Conservation (phyloP, 2,888 invertebrate genomes). For the Drosophila emarginata region DNA sequence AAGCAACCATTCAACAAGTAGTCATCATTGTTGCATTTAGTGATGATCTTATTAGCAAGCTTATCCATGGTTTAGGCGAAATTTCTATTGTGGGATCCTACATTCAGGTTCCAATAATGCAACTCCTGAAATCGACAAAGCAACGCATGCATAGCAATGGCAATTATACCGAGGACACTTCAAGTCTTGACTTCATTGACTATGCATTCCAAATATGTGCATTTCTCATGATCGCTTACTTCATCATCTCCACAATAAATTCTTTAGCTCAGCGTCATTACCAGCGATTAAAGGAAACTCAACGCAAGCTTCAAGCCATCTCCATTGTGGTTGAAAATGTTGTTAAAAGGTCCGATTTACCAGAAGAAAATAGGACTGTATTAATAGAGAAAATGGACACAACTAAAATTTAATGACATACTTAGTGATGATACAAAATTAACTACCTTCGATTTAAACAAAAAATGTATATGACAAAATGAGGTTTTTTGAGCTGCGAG, state of each 20-base stretch:
- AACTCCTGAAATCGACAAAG: constrained; percentile 94
- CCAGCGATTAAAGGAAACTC: constrained; percentile 83
- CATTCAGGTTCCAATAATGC: constrained; percentile 92
- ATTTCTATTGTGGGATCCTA: constrained; percentile 92
- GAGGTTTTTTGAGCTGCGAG: too few species aligned
- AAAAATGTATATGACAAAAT: too few species aligned
- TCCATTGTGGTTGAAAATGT: neutral
- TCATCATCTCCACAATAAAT: constrained; percentile 97
- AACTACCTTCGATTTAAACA: too few species aligned
- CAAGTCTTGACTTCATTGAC: constrained; percentile 84
- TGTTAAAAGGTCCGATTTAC: neutral
- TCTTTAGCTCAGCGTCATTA: constrained; percentile 97
- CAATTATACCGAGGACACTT: constrained; percentile 73
- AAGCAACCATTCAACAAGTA: constrained; percentile 98
- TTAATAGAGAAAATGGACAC: neutral
- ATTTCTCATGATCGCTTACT: constrained; percentile 95
- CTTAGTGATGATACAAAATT: too few species aligned
- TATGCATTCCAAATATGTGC: constrained; percentile 94
- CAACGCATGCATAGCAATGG: constrained; percentile 86
- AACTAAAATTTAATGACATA: too few species aligned
- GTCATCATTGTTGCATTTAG: constrained; percentile 97
- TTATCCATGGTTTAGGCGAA: constrained; percentile 84
- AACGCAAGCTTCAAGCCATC: constrained; percentile 4
- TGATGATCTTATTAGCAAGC: constrained; percentile 93
- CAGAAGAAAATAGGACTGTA: neutral